phyloP scores from a whole-genome alignment of 1,140 invertebrate species.

The Micrasema minimum region DNA sequence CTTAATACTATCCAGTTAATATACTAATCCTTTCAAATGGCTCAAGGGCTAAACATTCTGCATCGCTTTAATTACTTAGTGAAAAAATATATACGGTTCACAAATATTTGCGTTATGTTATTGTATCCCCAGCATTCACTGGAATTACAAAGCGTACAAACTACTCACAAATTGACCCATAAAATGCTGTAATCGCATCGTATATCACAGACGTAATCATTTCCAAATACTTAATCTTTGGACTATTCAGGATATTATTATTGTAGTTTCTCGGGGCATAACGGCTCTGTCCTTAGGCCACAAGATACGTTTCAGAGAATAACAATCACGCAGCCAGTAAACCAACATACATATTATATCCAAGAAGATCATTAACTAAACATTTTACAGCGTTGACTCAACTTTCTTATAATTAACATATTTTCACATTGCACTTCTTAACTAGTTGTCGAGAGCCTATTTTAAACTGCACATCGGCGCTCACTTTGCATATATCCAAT shows the following conservation, averaged over 20 bases:
- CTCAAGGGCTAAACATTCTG: constrained; percentile 51
- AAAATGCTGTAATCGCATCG: constrained; percentile 61
- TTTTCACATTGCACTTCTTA: constrained; percentile 52
- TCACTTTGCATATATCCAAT: constrained; percentile 49
- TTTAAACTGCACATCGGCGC: constrained; percentile 44
- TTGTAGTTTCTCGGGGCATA: constrained; percentile 54
- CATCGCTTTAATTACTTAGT: constrained; percentile 46
- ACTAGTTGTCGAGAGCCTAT: constrained; percentile 44
- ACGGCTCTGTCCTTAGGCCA: constrained; percentile 40
- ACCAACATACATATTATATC: constrained; percentile 40
- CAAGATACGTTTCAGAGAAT: constrained; percentile 45
- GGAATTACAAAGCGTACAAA: constrained; percentile 66
- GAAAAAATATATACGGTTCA: constrained; percentile 52
- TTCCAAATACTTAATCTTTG: constrained; percentile 61
- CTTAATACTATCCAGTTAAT: constrained; percentile 53
- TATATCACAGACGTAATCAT: constrained; percentile 66
- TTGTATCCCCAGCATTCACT: constrained; percentile 43
- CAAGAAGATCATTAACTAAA: constrained; percentile 49
- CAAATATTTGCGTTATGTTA: constrained; percentile 32
- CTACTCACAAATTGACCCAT: constrained; percentile 63
- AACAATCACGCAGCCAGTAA: constrained; percentile 48
- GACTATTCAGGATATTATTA: constrained; percentile 61
- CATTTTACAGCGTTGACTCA: constrained; percentile 53
- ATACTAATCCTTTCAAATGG: constrained; percentile 53
- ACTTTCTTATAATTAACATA: constrained; percentile 52